Evolutionary conservation across 1,140 invertebrate genomes (phyloP), one percentile per base, ranked within the genome.

Genomic region (Lethrus apterus): DNA sequence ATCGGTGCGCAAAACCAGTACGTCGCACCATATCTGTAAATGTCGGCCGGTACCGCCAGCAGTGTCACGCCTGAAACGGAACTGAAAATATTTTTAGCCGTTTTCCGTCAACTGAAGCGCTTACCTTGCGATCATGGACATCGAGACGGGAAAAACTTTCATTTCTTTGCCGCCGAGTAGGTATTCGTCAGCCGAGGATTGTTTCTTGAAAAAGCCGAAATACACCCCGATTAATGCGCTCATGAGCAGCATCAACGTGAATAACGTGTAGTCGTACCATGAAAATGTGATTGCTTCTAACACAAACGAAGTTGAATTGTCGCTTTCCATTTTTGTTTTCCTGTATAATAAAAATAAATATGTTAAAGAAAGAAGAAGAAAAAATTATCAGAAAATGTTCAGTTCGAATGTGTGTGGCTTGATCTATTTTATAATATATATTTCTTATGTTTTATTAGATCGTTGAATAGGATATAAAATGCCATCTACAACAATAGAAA

Each of bases 1-100:
- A 74, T 72, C 8, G 83, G 59, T n/a, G 74, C 66, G 1, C 75
- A 74, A 3, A 74, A 68, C 50, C 73, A 72, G 54, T 82, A 84
- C 55, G 80, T 75, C 1, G 77, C 78, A 1, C 84, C 84, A 54
- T 78, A 78, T 8, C 71, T 61, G 51, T 89, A 90, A 38, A 88
- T 79, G 57, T 90, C 86, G 32, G 64, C 38, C 29, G 68, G 65
- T 0, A 82, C 75, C 3, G 84, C 84, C 1, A 89, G 69, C 3
- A 90, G 59, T 0, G 84, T 83, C 21, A 89, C 81, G 24, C 84
- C 84, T n/a, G 85, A 88, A 57, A 87, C 70, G 55, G 84, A 84
- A 59, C 82, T 86, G 13, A 36, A 44, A 60, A 62, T 66, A 70
- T 5, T 21, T 3, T 9, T 11, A 4, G 30, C 44, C 10, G 18